Base-by-base conservation (phyloP, 2,888 invertebrate genomes). In the Tineola bisselliella region DNA sequence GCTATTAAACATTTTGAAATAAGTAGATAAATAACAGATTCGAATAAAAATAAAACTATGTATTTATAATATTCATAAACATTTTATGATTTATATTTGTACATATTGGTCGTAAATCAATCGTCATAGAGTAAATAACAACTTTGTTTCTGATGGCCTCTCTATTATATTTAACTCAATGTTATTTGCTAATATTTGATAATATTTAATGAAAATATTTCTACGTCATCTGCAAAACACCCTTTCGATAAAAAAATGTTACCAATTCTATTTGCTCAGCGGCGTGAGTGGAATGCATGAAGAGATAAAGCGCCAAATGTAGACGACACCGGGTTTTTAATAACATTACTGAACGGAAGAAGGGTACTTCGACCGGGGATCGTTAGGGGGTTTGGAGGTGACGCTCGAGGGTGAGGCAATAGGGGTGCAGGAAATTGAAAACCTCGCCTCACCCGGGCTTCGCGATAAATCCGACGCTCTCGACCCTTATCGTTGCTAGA, bases 391-490 rank as follows among this genome's bases (percentile, higher is more conserved):
- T 10, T n/a, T 48, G n/a, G 48, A 10, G 15, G 48, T 15, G 15
- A 48, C 48, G 48, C 48, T 15, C 54, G 54, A 54, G 54, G 54
- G 54, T 54, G 58, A 33, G 58, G 58, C 17, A 13, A 33, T 15
- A 17, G 65, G 66, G 69, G 68, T 65, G 66, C 67, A 67, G 81
- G 82, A 82, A 84, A 84, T 84, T 83, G 82, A 83, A 83, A 82
- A 81, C 74, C 73, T 67, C 72, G 72, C 71, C 74, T 52, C 63
- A 60, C 58, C 61, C 64, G 65, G 68, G 79, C 78, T 76, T 75
- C 75, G 70, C 60, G 60, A 60, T 60, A 60, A 60, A 48, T 48
- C 44, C 48, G 17, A 38, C 60, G 60, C 60, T 33, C 38, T 13
- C 59, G 44, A 59, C 44, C 58, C 33, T 58, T 58, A 19, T 6